Conservation (phyloP, 2,797 vertebrate genomes). For the Poecilia velifera region DNA sequence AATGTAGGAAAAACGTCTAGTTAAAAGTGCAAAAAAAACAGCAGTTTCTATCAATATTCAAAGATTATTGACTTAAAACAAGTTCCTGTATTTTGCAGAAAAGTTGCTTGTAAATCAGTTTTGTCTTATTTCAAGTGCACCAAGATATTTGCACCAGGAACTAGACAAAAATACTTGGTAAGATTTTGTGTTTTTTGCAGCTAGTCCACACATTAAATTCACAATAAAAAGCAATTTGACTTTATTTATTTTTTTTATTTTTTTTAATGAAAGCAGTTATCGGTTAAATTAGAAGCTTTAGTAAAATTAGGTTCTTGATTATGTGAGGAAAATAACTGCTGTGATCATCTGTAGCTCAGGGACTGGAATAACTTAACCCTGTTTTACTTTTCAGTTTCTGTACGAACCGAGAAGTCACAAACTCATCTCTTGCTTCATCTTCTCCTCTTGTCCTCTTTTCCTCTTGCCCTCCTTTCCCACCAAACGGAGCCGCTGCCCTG, state of each 20-base stretch:
- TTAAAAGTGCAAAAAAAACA: too few relatives aligned
- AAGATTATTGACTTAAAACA: too few relatives aligned
- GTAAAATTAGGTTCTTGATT: neutral
- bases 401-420: slow-evolving; percentile 25
- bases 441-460: slow-evolving; percentile 46
- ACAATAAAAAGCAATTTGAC: neutral
- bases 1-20: too few relatives aligned
- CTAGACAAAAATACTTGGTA: too few relatives aligned
- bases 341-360: neutral
- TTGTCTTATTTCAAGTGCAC: neutral
- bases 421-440: slow-evolving; percentile 30
- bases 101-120: too few relatives aligned
- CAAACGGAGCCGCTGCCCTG: slow-evolving; percentile 26
- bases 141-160: neutral
- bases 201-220: neutral
- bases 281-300: neutral
- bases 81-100: too few relatives aligned
- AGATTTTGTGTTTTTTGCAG: too few relatives aligned
- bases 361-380: slow-evolving; percentile 11
- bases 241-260: neutral
- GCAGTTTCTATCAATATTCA: too few relatives aligned
- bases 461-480: slow-evolving; percentile 36
- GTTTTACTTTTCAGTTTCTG: slow-evolving; percentile 11
- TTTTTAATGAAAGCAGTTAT: neutral
- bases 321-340: neutral